Base-by-base conservation (phyloP, 2,113 vertebrate genomes). In the Rynchops niger region DNA sequence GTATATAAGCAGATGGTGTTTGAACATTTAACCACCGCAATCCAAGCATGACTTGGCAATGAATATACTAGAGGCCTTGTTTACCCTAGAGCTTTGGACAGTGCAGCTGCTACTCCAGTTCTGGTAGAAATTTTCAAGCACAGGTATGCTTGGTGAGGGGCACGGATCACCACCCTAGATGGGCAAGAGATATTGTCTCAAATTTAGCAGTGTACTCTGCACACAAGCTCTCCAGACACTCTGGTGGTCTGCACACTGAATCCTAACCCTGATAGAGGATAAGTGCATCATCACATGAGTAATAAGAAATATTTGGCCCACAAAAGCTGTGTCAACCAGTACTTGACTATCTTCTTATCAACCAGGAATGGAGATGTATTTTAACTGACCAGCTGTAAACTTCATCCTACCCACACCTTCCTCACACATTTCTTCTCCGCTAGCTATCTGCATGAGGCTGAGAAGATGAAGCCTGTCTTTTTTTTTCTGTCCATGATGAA, bases 21-120 rank as follows among this genome's bases (percentile, higher is more conserved):
- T 96, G 93, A 96, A 71, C 90, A 93, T 94, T 96, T 96, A 96
- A 96, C 96, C 87, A 95, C 74, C 10, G 5, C 53, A 91, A 93
- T 92, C 85, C 85, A 94, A 91, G 92, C 92, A 95, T 95, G 90
- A 96, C 96, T 96, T 94, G 96, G 96, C 92, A 96, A 85, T 91
- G 92, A 95, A 63, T 66, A 12, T 77, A 95, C 74, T 95, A 18
- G 40, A 95, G 87, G 91, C 66, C 91, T 79, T 93, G 85, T 95
- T 94, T 96, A 96, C 93, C 84, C 87, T 93, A 96, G 87, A 96
- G 93, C 77, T 95, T 97, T 96, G 95, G 93, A 96, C 96, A 96
- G 49, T 45, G 1, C 93, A 95, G 81, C 84, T 88, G 38, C 38
- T 40, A 10, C 38, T 40, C 38, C 38, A 40, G 38, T 40, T 40